Base-by-base conservation (phyloP, 2,113 vertebrate species). In the Corythornis cristatus region DNA sequence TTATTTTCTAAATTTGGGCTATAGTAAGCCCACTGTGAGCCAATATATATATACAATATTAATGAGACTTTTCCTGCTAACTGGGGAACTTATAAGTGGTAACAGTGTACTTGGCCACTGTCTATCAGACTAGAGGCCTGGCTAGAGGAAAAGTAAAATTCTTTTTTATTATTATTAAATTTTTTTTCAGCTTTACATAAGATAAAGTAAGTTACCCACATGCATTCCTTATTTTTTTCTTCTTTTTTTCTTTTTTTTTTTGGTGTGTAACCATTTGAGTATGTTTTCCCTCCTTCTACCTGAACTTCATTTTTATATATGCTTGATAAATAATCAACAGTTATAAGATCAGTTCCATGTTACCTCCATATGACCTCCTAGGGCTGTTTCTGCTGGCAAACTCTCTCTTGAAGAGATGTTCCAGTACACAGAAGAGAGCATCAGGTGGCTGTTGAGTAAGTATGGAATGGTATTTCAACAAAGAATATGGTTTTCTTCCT, bases 1-100 rank as follows among this genome's bases (percentile, higher is more conserved):
- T 54, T 81, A 9, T 74, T 25, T 56, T 89, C 87, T 93, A n/a
- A 60, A 82, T 90, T 43, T 93, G 86, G 51, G 23, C 56, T 86
- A 51, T 8, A 71, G 54, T 42, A 91, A 93, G 28, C 42, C 43
- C 35, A 68, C 4, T 81, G 60, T 88, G 83, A 93, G 68, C 80
- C 86, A 86, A 83, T 45, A 82, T 40, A 85, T 61, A 94, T 70
- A 94, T 1, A 87, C 57, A 78, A 68, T 65, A 92, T 65, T 92
- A 95, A 95, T 72, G 65, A 86, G 77, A 88, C 5, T 54, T 88
- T 93, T 95, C 88, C 93, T 93, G 53, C 40, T 96, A 90, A 77
- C 76, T 86, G 43, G 12, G 25, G 19, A n/a, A 68, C 13, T 83
- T 64, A 13, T 29, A 88, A 78, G 26, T 71, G 33, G 72, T 88